Conservation (phyloP, 2,797 vertebrate genomes). For the Ctenopoma kingsleyae region DNA sequence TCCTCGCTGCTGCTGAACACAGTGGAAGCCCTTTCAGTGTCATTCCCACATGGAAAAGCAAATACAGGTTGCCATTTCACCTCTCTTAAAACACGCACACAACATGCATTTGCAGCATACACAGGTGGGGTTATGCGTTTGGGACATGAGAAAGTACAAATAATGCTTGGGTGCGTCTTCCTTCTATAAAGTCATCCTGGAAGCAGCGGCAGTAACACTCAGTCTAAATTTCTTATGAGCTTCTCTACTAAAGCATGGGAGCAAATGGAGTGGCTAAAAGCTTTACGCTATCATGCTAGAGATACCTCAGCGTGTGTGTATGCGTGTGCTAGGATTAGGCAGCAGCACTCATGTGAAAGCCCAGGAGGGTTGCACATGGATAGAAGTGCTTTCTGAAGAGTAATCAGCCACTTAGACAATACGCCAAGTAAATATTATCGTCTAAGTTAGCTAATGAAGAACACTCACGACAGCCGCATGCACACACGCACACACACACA, state of each 20-base stretch:
- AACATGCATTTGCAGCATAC: not conserved
- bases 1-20: too few species aligned
- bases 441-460: not conserved
- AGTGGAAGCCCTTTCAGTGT: too few species aligned
- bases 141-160: not conserved
- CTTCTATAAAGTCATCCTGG: not conserved
- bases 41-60: too few species aligned
- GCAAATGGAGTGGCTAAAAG: slow-evolving; percentile 57
- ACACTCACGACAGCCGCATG: not conserved
- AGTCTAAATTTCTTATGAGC: slow-evolving; percentile 32
- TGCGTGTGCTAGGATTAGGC: not conserved
- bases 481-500: slow-evolving; percentile 2
- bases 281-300: slow-evolving; percentile 9
- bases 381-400: slow-evolving; percentile 10
- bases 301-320: slow-evolving; percentile 6
- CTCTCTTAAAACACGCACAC: not conserved
- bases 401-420: slow-evolving; percentile 21
- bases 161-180: slow-evolving; percentile 10
- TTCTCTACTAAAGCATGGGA: slow-evolving; percentile 25
- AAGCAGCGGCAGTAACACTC: not conserved
- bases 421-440: slow-evolving; percentile 8
- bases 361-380: slow-evolving; percentile 4
- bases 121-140: not conserved
- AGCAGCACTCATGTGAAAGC: slow-evolving; percentile 7
- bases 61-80: too few species aligned